These are phyloP conservation scores for Trissolcus japonicus DNA, from an alignment of 2,888 invertebrate species.

Conservation along the genomic window DNA sequence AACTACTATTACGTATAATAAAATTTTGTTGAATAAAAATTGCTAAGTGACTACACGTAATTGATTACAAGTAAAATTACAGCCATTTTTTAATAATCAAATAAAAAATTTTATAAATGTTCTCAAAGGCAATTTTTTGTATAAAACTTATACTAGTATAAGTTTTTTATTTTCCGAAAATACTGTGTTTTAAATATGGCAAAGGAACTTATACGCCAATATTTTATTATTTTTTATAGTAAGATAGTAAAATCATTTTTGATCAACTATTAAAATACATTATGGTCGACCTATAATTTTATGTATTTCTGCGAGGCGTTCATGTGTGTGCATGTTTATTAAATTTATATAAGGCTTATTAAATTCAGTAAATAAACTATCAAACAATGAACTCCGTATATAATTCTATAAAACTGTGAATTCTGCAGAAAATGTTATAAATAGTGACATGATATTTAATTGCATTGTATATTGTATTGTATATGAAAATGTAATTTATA, in stretches of 20 bases:
- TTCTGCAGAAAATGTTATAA: slow-evolving; percentile 24
- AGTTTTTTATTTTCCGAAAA: slow-evolving; percentile 1
- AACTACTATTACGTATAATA: neutral
- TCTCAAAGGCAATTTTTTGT: neutral
- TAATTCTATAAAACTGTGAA: slow-evolving; percentile 45
- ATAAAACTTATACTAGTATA: neutral
- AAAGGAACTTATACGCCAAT: slow-evolving; percentile 29
- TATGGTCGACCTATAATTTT: slow-evolving; percentile 5
- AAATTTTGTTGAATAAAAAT: neutral
- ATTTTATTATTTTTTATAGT: slow-evolving; percentile 6
- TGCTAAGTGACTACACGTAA: neutral
- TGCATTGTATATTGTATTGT: neutral
- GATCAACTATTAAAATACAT: slow-evolving; percentile 4
- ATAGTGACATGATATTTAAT: neutral
- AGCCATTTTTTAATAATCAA: too few relatives aligned
- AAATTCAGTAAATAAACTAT: slow-evolving; percentile 43
- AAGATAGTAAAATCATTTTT: slow-evolving; percentile 1
- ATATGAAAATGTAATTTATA: slow-evolving; percentile 2
- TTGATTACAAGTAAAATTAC: neutral
- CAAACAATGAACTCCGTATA: slow-evolving; percentile 40
- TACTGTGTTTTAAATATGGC: neutral
- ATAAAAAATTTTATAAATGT: too few relatives aligned
- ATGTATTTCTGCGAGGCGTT: slow-evolving; percentile 31
- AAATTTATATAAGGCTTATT: slow-evolving; percentile 37
- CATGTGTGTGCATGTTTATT: slow-evolving; percentile 33